Evolutionary conservation across 2,797 vertebrate genomes (phyloP), one percentile per base, ranked within the genome.

Genomic region (Furcifer pardalis): DNA sequence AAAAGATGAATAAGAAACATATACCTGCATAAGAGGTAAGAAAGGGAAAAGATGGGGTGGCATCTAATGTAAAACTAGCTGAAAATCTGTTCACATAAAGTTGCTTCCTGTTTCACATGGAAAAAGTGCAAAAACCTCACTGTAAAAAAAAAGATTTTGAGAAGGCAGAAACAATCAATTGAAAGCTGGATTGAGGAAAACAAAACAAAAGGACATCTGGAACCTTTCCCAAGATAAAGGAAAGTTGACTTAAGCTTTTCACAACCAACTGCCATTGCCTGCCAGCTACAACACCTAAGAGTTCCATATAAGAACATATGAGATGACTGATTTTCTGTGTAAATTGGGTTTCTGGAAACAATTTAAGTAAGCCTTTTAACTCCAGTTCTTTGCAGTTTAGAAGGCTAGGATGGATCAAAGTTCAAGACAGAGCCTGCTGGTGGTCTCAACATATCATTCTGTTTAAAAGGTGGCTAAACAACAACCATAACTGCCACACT

Each of bases 271-370:
- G 78, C 78, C 0, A 2, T 88, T 79, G 81, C 88, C 19, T 79
- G 82, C 86, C 74, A 83, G 17, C 74, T 81, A 83, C 93, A 92
- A 89, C 79, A 89, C 44, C 68, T 25, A 27, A 79, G 88, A 77
- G 56, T 59, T 77, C 9, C 72, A 46, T 63, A 32, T 6, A 69
- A 46, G 81, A 92, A 90, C 75, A 0, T 0, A 46, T 75, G 77
- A 79, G 71, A 66, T 82, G 78, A 87, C 30, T 69, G 75, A 81
- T 83, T 62, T 66, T 65, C 3, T 79, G 86, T 89, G 75, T 79
- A 91, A 89, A 92, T 1, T 5, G 6, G 5, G 87, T 86, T 81
- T 92, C 93, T 94, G 89, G 91, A 94, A 93, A 92, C 84, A 79
- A 89, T 79, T 85, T 81, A 59, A 82, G 79, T 85, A 90, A 86